Evolutionary conservation across 2,888 invertebrate genomes (phyloP).

Genomic region (Seira sanloemensis): DNA sequence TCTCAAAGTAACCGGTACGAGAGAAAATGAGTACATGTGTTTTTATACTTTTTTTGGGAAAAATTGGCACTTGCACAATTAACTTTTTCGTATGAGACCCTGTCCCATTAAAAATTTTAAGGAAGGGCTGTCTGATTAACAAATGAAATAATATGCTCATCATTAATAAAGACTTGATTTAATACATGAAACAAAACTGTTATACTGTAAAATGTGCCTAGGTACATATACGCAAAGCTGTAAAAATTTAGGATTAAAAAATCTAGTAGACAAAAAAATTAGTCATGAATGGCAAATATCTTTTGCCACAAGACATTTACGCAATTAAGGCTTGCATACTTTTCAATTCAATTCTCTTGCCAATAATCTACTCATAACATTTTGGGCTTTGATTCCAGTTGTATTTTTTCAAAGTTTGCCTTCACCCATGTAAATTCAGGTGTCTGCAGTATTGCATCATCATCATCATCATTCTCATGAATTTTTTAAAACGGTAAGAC

Average conservation of each 20-base stretch:
- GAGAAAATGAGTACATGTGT: background rate
- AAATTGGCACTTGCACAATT: background rate
- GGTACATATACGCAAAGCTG: background rate
- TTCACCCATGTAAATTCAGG: background rate
- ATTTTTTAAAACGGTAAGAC: too few species aligned
- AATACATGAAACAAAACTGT: background rate
- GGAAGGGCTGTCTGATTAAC: background rate
- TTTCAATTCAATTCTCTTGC: background rate
- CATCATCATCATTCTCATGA: background rate
- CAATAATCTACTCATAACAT: background rate
- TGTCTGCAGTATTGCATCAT: background rate
- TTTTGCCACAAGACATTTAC: too few species aligned
- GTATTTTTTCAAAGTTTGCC: background rate
- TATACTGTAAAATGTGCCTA: background rate
- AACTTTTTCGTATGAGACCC: background rate
- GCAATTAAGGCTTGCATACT: background rate
- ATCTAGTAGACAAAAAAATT: background rate
- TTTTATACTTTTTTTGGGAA: background rate
- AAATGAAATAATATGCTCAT: background rate
- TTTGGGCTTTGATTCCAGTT: background rate
- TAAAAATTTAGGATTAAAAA: background rate
- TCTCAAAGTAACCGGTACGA: background rate
- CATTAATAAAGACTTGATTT: background rate
- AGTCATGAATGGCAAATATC: too few species aligned
- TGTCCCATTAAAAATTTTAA: background rate